Conservation (phyloP, 2,888 invertebrate genomes). For the Melieria picta region DNA sequence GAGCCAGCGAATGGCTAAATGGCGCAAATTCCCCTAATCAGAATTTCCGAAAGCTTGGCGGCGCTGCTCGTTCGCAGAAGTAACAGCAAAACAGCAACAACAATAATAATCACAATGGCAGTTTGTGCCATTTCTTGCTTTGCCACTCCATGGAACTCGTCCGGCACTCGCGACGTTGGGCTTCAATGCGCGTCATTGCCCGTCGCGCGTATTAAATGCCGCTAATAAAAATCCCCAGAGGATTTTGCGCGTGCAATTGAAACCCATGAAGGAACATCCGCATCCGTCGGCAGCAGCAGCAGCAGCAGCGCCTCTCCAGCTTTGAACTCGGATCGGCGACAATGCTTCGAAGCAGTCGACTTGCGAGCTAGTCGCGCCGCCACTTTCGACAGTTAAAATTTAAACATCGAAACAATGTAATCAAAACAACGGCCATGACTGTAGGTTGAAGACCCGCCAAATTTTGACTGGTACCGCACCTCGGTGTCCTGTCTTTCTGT, state of each 20-base stretch:
- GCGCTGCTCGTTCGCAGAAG: too few species aligned
- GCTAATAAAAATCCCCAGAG: constrained; percentile 35
- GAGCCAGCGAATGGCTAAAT: constrained; percentile 42
- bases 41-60: constrained; percentile 31
- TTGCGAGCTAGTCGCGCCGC: not conserved
- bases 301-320: not conserved
- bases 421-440: too few species aligned
- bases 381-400: constrained; percentile 13
- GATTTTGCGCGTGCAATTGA: constrained; percentile 27
- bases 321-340: not conserved
- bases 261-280: constrained; percentile 6
- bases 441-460: not conserved
- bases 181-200: not conserved
- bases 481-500: too few species aligned
- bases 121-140: not conserved
- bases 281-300: not conserved
- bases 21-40: constrained; percentile 53
- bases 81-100: too few species aligned
- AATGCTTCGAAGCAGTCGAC: not conserved
- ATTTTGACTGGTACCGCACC: not conserved
- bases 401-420: not conserved
- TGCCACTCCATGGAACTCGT: too few species aligned
- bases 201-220: constrained; percentile 23
- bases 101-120: not conserved
- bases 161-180: not conserved